These are phyloP conservation scores for Charadrius vociferus DNA, from an alignment of 2,113 vertebrate species.

Conservation along the genomic window DNA sequence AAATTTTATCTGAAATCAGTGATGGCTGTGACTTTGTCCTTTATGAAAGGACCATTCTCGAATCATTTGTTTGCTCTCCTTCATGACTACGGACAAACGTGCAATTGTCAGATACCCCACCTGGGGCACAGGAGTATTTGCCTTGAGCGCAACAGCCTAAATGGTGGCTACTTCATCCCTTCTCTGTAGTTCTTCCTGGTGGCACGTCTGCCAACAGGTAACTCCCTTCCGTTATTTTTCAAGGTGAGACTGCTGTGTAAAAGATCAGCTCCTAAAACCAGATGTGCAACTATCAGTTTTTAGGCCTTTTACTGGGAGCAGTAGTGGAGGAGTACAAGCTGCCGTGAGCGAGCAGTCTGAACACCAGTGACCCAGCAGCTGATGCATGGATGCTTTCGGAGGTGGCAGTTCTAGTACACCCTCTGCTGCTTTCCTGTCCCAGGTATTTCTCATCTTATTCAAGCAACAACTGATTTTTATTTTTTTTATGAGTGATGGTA, in stretches of 20 bases:
- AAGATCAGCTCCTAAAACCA: background rate
- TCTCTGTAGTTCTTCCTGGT: background rate
- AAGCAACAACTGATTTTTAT: background rate
- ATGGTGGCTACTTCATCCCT: background rate
- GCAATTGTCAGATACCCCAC: background rate
- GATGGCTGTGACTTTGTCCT: background rate
- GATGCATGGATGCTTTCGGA: fast-evolving
- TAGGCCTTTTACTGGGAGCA: fast-evolving
- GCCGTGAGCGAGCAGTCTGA: background rate
- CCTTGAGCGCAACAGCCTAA: background rate
- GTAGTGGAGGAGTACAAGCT: background rate
- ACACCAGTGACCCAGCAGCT: fast-evolving
- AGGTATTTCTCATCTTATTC: background rate
- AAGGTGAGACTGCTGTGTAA: background rate
- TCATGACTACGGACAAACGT: fast-evolving
- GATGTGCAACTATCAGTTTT: background rate
- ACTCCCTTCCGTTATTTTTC: background rate
- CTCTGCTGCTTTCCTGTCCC: background rate
- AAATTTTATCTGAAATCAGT: background rate
- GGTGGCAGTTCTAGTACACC: background rate
- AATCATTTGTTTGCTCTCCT: background rate
- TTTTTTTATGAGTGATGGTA: background rate
- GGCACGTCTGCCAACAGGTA: background rate
- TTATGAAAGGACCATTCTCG: background rate
- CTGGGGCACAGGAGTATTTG: background rate